These are phyloP conservation scores for Athalia circularis DNA, from an alignment of 2,888 invertebrate genomes.

Conservation along the genomic window DNA sequence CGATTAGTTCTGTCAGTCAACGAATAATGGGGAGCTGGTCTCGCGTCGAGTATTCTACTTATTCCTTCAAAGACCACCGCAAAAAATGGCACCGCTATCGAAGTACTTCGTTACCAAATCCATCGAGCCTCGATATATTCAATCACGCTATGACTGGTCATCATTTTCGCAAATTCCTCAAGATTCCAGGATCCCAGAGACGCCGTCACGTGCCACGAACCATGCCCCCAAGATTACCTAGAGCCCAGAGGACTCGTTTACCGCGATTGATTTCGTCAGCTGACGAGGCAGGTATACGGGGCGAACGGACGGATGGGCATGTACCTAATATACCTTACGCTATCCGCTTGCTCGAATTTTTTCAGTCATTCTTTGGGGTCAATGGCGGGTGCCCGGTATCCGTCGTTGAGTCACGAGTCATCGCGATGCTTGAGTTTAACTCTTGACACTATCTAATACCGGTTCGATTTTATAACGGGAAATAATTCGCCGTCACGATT, in stretches of 20 bases:
- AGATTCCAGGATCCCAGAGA: not conserved
- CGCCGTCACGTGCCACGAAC: not conserved
- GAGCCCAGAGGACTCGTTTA: not conserved
- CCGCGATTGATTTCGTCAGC: slow-evolving; percentile 6
- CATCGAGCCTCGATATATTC: slow-evolving; percentile 7
- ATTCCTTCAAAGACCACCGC: slow-evolving; percentile 11
- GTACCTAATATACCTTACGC: not conserved
- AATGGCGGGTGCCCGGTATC: slow-evolving; percentile 25
- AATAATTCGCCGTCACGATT: slow-evolving; percentile 53
- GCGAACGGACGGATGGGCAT: not conserved
- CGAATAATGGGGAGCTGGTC: slow-evolving; percentile 35
- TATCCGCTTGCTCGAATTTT: no score
- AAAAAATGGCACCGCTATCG: slow-evolving; percentile 6
- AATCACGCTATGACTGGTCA: slow-evolving; percentile 32
- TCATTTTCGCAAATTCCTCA: slow-evolving; percentile 25
- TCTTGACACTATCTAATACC: slow-evolving; percentile 33
- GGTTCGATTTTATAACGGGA: slow-evolving; percentile 58
- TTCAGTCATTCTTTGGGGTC: not conserved
- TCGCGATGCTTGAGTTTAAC: not conserved
- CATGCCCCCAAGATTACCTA: not conserved
- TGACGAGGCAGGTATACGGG: not conserved
- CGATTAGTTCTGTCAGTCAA: slow-evolving; percentile 39
- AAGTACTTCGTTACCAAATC: not conserved
- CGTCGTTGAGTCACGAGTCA: not conserved
- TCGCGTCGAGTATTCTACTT: slow-evolving; percentile 29